Conservation (phyloP, 2,113 vertebrate species). For the Dascyllus trimaculatus region DNA sequence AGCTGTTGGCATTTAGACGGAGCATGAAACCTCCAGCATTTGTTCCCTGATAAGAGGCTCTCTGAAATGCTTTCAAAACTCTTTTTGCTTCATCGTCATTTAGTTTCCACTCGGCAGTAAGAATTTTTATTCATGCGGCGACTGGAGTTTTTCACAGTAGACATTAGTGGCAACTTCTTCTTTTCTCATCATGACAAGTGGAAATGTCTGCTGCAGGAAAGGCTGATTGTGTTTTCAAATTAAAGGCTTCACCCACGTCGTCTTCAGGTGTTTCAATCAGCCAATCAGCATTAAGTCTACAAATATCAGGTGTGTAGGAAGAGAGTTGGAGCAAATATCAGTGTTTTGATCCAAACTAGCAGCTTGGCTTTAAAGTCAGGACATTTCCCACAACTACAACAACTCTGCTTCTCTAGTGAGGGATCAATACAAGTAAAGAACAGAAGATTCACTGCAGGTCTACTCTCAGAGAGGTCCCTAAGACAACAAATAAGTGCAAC, state of each 20-base stretch:
- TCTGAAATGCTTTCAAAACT: background rate
- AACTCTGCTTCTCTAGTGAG: background rate
- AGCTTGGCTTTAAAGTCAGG: background rate
- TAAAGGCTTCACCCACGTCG: background rate
- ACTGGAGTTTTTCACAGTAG: background rate
- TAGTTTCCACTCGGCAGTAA: background rate
- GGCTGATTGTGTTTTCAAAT: background rate
- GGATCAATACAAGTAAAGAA: background rate
- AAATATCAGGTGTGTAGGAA: constrained; percentile 20
- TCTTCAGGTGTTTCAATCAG: background rate
- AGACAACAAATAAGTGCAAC: too few relatives aligned
- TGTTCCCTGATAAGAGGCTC: constrained; percentile 27
- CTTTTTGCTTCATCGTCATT: background rate
- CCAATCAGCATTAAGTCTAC: background rate
- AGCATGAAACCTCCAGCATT: constrained; percentile 9
- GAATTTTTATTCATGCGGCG: background rate
- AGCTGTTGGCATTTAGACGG: constrained; percentile 21
- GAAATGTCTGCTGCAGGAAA: background rate
- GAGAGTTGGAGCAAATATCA: background rate
- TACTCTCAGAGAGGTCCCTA: too few relatives aligned
- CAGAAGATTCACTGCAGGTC: background rate
- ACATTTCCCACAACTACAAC: background rate
- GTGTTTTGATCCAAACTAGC: background rate
- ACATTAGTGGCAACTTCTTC: background rate
- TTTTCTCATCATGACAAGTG: background rate